Percentiles rank a stretch among this genome's conserved stretches.
These are phyloP conservation scores for Nomada ruficornis DNA, from an alignment of 2,888 invertebrate genomes.

Conservation along the genomic window DNA sequence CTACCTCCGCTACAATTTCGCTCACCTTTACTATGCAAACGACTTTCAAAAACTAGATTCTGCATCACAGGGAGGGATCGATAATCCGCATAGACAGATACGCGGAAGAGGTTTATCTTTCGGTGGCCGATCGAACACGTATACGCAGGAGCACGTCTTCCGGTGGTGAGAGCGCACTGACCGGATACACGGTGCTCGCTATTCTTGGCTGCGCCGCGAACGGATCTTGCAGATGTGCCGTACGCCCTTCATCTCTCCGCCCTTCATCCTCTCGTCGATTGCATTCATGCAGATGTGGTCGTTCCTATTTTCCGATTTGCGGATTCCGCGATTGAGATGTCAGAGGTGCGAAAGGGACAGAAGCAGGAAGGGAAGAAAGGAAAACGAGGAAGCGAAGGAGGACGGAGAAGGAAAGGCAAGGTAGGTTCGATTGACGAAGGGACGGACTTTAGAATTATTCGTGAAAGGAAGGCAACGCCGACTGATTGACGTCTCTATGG, in stretches of 20 bases:
- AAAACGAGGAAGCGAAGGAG: conserved; percentile 19
- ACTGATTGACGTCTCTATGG: conserved; percentile 82
- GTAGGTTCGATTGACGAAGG: conserved; percentile 75
- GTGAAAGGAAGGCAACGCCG: conserved; percentile 79
- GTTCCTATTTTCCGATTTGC: conserved; percentile 66
- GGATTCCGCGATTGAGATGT: conserved; percentile 55
- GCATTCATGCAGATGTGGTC: conserved; percentile 61
- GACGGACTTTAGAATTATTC: conserved; percentile 78
- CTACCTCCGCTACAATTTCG: too few relatives aligned
- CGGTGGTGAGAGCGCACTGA: conserved; percentile 57
- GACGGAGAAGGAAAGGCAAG: conserved; percentile 56
- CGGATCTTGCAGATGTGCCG: conserved; percentile 69
- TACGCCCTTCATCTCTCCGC: conserved; percentile 27
- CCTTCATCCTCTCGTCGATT: conserved; percentile 12
- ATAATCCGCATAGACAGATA: background rate
- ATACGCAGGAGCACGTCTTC: conserved; percentile 39
- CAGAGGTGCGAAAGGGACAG: conserved; percentile 7
- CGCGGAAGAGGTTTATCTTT: conserved; percentile 46
- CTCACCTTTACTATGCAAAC: background rate
- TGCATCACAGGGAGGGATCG: conserved; percentile 28
- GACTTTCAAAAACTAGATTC: background rate
- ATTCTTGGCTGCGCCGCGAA: conserved; percentile 69
- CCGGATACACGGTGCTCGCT: conserved; percentile 65
- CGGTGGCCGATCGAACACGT: conserved; percentile 36
- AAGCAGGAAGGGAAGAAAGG: conserved; percentile 13